These are phyloP conservation scores for Thymelicus sylvestris DNA, from an alignment of 2,888 invertebrate genomes.

Conservation along the genomic window DNA sequence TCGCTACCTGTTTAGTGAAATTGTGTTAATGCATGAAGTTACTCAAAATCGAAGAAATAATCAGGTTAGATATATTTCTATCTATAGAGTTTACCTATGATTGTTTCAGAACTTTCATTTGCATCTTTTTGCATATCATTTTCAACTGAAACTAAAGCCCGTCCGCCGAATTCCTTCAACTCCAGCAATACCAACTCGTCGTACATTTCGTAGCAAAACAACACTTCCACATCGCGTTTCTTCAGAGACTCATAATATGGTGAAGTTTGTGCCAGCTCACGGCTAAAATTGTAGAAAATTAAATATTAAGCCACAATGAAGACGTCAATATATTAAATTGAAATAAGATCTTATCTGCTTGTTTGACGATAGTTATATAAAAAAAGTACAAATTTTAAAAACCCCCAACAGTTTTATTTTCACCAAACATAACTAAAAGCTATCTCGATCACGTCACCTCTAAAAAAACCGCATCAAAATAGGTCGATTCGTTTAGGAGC, in stretches of 20 bases:
- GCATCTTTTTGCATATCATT: constrained; percentile 94
- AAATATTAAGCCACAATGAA: too few species aligned
- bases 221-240: constrained; percentile 93
- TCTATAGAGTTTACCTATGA: constrained; percentile 79
- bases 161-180: constrained; percentile 91
- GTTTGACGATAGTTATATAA: too few species aligned
- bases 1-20: constrained; percentile 75
- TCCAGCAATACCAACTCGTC: constrained; percentile 98
- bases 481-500: too few species aligned
- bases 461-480: too few species aligned
- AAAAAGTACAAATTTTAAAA: too few species aligned
- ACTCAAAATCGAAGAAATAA: too few species aligned
- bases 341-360: too few species aligned
- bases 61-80: not conserved
- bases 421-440: too few species aligned
- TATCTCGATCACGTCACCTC: too few species aligned
- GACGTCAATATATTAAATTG: too few species aligned
- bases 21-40: not conserved
- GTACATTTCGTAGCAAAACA: constrained; percentile 98
- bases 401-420: too few species aligned
- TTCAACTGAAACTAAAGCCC: constrained; percentile 94
- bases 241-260: constrained; percentile 98
- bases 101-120: constrained; percentile 80
- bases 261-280: constrained; percentile 95
- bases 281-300: constrained; percentile 80